phyloP scores from a whole-genome alignment of 2,888 invertebrate species.

The Venusia cambrica region DNA sequence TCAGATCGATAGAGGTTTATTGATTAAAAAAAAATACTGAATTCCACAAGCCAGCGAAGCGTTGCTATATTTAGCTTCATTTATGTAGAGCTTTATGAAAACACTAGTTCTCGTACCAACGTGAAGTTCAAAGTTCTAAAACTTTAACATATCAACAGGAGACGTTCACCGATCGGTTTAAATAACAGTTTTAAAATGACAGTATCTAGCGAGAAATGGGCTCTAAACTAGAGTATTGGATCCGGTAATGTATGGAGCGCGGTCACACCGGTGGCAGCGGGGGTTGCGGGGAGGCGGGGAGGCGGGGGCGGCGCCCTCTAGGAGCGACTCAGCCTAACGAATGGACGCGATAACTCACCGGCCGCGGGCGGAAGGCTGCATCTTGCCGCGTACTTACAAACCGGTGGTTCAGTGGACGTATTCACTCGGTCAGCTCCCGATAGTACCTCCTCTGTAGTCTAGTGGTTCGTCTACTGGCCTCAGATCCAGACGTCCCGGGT shows the following conservation, averaged over 20 bases:
- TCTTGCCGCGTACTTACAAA: too few relatives aligned
- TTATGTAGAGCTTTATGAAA: too few relatives aligned
- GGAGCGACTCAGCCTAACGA: slow-evolving; percentile 27
- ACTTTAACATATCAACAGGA: slow-evolving; percentile 9
- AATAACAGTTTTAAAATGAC: slow-evolving; percentile 24
- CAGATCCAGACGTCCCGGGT: too few relatives aligned
- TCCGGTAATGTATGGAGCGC: slow-evolving; percentile 15
- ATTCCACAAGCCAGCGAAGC: too few relatives aligned
- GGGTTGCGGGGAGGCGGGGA: slow-evolving; percentile 1
- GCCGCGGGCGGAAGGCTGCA: slow-evolving; percentile 15
- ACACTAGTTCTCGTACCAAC: too few relatives aligned
- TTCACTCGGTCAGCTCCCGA: too few relatives aligned
- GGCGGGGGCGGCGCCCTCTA: neutral
- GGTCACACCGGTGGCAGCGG: slow-evolving; percentile 4
- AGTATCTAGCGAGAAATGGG: slow-evolving; percentile 29
- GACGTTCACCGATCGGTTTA: slow-evolving; percentile 23
- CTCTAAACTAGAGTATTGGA: slow-evolving; percentile 29
- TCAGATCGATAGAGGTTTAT: too few relatives aligned
- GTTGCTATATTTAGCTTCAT: too few relatives aligned
- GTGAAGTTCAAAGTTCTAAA: neutral
- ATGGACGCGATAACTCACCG: slow-evolving; percentile 34
- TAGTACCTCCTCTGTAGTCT: too few relatives aligned
- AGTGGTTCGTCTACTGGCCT: too few relatives aligned
- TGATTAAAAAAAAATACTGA: too few relatives aligned
- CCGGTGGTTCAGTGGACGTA: too few relatives aligned